Evolutionary conservation across 1,140 invertebrate species (phyloP).

Genomic region (Andricus grossulariae): DNA sequence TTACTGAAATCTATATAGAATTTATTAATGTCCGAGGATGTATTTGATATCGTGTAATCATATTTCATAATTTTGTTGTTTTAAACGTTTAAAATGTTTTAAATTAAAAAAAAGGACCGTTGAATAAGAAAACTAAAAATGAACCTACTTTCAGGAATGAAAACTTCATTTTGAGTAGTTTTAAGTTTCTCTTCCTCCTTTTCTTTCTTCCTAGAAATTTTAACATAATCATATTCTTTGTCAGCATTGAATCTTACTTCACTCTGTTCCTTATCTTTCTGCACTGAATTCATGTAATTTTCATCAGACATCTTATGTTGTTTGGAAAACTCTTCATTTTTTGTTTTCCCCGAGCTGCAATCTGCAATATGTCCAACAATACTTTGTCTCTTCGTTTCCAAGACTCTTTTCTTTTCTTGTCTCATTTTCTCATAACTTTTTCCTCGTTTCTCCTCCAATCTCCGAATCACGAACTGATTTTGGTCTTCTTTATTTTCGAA

Average conservation of each 20-base stretch:
- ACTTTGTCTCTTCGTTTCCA: constrained; percentile 67
- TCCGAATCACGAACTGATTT: constrained; percentile 59
- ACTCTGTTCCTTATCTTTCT: neutral
- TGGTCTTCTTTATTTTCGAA: constrained; percentile 63
- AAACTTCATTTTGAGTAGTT: constrained; percentile 36
- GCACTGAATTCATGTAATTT: neutral
- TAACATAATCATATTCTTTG: constrained; percentile 32
- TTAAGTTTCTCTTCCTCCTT: constrained; percentile 34
- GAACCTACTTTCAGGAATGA: constrained; percentile 44
- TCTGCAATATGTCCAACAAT: constrained; percentile 48
- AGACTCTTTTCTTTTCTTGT: constrained; percentile 69
- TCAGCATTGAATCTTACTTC: constrained; percentile 31
- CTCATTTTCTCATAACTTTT: constrained; percentile 75
- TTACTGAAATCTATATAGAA: too few species aligned
- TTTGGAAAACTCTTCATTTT: constrained; percentile 42
- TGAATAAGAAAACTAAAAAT: neutral
- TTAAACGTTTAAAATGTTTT: neutral
- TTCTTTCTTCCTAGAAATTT: constrained; percentile 1
- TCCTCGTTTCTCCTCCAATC: constrained; percentile 67
- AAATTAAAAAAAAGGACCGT: neutral
- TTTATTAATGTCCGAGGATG: too few species aligned
- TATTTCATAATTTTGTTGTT: neutral
- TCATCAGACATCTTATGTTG: constrained; percentile 5
- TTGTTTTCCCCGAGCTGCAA: constrained; percentile 42
- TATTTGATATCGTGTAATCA: too few species aligned